A percentile compares a stretch with the other conserved stretches of the same genome.
These are phyloP conservation scores for Diorhabda sublineata DNA, from an alignment of 1,140 invertebrate species.

Conservation along the genomic window DNA sequence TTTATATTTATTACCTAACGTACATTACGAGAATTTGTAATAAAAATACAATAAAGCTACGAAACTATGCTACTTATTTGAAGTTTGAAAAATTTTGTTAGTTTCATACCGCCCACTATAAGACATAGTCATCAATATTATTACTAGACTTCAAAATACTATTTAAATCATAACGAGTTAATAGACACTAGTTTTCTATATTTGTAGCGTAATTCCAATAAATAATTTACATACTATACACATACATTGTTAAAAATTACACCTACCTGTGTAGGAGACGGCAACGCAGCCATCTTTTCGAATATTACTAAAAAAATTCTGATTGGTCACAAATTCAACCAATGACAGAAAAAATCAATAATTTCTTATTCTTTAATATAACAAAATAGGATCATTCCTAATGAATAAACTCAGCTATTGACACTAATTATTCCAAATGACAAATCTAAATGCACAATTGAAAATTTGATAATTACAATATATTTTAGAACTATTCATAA, in stretches of 20 bases:
- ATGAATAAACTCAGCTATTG: too few relatives aligned
- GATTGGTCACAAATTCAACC: slow-evolving; percentile 40
- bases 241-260: slow-evolving; percentile 11
- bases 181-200: too few relatives aligned
- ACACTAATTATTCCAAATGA: too few relatives aligned
- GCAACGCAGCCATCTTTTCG: slow-evolving; percentile 65
- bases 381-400: too few relatives aligned
- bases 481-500: too few relatives aligned
- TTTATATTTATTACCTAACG: background rate
- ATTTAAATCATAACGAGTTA: background rate
- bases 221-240: too few relatives aligned
- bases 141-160: background rate
- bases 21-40: too few relatives aligned
- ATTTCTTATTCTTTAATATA: background rate
- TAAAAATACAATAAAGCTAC: too few relatives aligned
- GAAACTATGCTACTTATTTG: too few relatives aligned
- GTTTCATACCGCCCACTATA: slow-evolving; percentile 2
- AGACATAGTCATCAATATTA: background rate
- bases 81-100: background rate
- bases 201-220: too few relatives aligned
- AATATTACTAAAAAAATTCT: slow-evolving; percentile 38
- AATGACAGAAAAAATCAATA: slow-evolving; percentile 46
- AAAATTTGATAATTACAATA: too few relatives aligned
- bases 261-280: slow-evolving; percentile 63
- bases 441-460: too few relatives aligned